phyloP scores from a whole-genome alignment of 2,113 vertebrate genomes.

The Oceanodroma tethys region DNA sequence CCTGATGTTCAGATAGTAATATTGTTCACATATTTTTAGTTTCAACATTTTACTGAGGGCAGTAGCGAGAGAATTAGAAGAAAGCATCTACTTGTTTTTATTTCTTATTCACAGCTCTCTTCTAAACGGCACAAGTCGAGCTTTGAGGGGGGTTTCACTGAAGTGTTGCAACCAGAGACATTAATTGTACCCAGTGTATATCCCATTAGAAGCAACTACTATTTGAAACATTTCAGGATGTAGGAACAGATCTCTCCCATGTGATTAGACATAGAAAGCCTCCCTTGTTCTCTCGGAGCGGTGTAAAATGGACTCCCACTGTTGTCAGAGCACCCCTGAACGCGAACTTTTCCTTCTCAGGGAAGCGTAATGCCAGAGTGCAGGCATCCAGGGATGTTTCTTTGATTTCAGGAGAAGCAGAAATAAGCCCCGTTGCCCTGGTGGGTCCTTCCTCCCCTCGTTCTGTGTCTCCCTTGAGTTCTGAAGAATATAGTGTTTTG shows the following conservation, averaged over 20 bases:
- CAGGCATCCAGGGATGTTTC: background rate
- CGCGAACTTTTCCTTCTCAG: background rate
- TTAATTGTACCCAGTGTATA: constrained; percentile 1
- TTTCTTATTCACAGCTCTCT: background rate
- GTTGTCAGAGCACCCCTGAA: background rate
- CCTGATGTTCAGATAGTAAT: background rate
- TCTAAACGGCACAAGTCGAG: background rate
- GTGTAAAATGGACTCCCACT: constrained; percentile 6
- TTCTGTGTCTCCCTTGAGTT: background rate
- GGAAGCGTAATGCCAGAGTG: background rate
- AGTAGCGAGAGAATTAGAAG: background rate
- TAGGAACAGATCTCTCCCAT: constrained; percentile 27
- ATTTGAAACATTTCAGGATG: constrained; percentile 14
- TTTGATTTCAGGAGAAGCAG: constrained; percentile 4
- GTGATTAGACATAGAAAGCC: background rate
- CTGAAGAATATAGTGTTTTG: background rate
- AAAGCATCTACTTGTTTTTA: background rate
- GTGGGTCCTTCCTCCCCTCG: background rate
- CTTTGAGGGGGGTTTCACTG: background rate
- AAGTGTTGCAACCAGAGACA: background rate
- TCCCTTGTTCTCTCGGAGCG: background rate
- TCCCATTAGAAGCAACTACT: background rate
- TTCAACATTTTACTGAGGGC: background rate
- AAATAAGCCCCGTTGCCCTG: background rate
- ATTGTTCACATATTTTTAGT: background rate